phyloP scores from a whole-genome alignment of 2,797 vertebrate genomes.

The Anabas testudineus region DNA sequence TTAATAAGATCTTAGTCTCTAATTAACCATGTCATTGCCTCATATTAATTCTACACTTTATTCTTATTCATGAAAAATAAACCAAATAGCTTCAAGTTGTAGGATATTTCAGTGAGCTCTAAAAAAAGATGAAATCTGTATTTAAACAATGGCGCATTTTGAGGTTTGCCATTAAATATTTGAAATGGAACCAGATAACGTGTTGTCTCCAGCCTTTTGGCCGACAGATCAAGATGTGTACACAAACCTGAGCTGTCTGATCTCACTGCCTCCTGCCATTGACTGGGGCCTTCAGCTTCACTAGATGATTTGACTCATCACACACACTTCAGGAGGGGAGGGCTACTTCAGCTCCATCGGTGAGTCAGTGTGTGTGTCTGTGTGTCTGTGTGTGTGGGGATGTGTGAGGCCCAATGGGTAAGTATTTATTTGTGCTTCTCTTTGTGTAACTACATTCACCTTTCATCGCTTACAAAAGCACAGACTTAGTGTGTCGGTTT shows the following conservation, averaged over 20 bases:
- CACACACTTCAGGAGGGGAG: constrained; percentile 86
- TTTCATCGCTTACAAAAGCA: constrained; percentile 60
- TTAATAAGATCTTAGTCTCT: constrained; percentile 23
- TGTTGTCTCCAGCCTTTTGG: constrained; percentile 72
- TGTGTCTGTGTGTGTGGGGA: not conserved
- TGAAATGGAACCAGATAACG: constrained; percentile 17
- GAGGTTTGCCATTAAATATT: constrained; percentile 6
- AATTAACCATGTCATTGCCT: constrained; percentile 39
- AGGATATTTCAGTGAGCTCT: not conserved
- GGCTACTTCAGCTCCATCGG: constrained; percentile 91
- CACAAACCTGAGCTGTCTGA: constrained; percentile 87
- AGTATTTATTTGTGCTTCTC: constrained; percentile 57
- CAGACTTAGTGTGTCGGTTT: constrained; percentile 49
- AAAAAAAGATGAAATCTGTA: not conserved
- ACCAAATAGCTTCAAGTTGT: not conserved
- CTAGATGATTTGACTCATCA: constrained; percentile 91
- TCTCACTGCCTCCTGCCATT: constrained; percentile 85
- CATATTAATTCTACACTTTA: not conserved
- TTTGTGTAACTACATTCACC: constrained; percentile 45
- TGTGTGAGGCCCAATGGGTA: constrained; percentile 29
- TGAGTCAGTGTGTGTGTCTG: constrained; percentile 71
- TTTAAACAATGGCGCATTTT: constrained; percentile 8
- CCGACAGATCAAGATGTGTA: constrained; percentile 91
- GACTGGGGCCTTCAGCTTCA: constrained; percentile 91
- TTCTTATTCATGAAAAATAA: not conserved